phyloP scores from a whole-genome alignment of 2,797 vertebrate species.

The Apodemus agrarius region DNA sequence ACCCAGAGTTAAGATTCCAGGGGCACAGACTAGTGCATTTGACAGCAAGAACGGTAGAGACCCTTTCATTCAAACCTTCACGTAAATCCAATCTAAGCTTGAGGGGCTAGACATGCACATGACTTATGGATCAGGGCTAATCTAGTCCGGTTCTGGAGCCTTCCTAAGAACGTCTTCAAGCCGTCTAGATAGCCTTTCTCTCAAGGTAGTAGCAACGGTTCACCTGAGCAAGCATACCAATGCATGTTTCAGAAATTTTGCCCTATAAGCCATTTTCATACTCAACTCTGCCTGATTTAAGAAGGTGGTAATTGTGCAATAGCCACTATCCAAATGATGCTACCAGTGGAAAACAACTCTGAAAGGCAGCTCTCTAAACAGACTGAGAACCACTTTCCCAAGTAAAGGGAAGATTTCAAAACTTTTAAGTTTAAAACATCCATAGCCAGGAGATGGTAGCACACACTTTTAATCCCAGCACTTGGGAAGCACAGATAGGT shows the following conservation, averaged over 20 bases:
- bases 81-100: not conserved
- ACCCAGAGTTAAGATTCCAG: not conserved
- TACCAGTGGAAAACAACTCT: not conserved
- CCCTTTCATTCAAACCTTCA: not conserved
- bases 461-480: not conserved
- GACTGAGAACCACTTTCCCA: not conserved
- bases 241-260: not conserved
- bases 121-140: not conserved
- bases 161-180: not conserved
- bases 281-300: not conserved
- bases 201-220: not conserved
- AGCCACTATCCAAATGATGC: not conserved
- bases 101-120: too few relatives aligned
- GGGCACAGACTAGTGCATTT: not conserved
- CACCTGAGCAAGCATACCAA: not conserved
- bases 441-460: not conserved
- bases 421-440: slow-evolving; percentile 33
- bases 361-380: not conserved
- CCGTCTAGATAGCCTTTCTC: not conserved
- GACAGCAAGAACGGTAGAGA: not conserved
- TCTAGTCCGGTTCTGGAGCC: not conserved
- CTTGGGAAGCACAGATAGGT: not conserved
- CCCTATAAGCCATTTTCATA: not conserved
- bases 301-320: not conserved
- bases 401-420: not conserved